Evolutionary conservation across 2,888 invertebrate genomes (phyloP).

Genomic region (Eudemis profundana): DNA sequence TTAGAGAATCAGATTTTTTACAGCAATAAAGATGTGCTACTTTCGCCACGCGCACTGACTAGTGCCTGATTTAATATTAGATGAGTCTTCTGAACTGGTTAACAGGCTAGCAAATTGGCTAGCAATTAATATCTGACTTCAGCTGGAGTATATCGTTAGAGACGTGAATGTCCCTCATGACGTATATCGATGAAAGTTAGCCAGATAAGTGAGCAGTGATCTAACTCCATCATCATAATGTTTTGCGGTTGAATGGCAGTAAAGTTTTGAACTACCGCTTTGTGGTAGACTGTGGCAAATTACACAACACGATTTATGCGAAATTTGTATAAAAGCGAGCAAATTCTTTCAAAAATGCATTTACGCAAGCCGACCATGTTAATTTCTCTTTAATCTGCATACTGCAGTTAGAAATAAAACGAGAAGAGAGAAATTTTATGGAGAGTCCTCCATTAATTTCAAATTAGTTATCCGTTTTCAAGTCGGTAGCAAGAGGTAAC

Average conservation of each 20-base stretch:
- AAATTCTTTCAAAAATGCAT: conserved; percentile 41
- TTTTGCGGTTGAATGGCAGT: conserved; percentile 47
- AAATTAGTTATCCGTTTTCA: conserved; percentile 33
- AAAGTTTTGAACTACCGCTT: conserved; percentile 48
- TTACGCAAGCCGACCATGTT: conserved; percentile 17
- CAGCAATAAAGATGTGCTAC: conserved; percentile 28
- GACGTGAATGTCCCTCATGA: conserved; percentile 3
- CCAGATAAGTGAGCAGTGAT: conserved; percentile 43
- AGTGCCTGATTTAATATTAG: conserved; percentile 9
- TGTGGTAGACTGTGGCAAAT: conserved; percentile 44
- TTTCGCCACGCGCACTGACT: conserved; percentile 22
- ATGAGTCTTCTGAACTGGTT: background rate
- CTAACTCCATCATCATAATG: conserved; percentile 47
- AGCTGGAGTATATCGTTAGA: background rate
- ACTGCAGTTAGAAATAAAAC: conserved; percentile 25
- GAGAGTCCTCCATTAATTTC: conserved; percentile 38
- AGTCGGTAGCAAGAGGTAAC: conserved; percentile 29
- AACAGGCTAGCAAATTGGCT: too few relatives aligned
- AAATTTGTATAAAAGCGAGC: conserved; percentile 43
- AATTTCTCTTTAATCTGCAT: conserved; percentile 29
- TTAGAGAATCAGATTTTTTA: conserved; percentile 36
- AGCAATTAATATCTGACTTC: background rate
- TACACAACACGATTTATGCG: conserved; percentile 45
- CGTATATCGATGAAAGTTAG: conserved; percentile 50
- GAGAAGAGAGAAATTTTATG: conserved; percentile 17